Evolutionary conservation across 2,113 vertebrate genomes (phyloP).

Genomic region (Balaeniceps rex): DNA sequence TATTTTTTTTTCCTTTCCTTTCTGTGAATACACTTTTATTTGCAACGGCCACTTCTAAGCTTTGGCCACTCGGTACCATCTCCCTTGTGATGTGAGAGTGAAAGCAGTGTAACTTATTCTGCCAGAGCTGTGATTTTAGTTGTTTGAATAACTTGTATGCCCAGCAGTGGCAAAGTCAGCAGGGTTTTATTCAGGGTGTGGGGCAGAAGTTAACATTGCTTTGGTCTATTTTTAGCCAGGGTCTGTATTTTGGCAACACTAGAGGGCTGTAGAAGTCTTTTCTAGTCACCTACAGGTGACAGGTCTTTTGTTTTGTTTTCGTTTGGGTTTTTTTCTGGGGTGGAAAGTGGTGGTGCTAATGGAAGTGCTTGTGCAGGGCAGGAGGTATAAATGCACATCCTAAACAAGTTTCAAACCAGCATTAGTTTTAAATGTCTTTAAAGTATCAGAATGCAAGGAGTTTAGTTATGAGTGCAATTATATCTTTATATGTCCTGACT

Average conservation of each 20-base stretch:
- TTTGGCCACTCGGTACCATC: neutral
- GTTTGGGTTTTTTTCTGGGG: neutral
- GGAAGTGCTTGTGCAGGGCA: neutral
- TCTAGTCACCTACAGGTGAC: neutral
- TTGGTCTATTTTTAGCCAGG: neutral
- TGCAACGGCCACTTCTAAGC: constrained; percentile 20
- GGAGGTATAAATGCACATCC: neutral
- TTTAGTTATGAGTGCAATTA: neutral
- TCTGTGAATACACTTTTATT: constrained; percentile 19
- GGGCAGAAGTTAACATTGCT: neutral
- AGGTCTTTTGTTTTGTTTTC: neutral
- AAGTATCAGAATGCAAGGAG: neutral
- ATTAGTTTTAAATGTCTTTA: neutral
- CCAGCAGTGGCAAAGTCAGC: neutral
- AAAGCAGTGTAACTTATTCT: neutral
- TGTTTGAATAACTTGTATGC: neutral
- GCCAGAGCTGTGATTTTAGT: neutral
- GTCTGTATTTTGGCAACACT: constrained; percentile 66
- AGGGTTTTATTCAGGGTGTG: neutral
- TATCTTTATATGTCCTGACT: neutral
- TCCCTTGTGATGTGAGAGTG: neutral
- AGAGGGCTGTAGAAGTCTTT: constrained; percentile 74
- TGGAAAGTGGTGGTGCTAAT: neutral
- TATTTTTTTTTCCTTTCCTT: neutral
- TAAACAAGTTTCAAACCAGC: neutral